Percentiles rank a stretch among this genome's conserved stretches.
These are phyloP conservation scores for Lasioglossum pauxillum DNA, from an alignment of 2,888 invertebrate species.

Conservation along the genomic window DNA sequence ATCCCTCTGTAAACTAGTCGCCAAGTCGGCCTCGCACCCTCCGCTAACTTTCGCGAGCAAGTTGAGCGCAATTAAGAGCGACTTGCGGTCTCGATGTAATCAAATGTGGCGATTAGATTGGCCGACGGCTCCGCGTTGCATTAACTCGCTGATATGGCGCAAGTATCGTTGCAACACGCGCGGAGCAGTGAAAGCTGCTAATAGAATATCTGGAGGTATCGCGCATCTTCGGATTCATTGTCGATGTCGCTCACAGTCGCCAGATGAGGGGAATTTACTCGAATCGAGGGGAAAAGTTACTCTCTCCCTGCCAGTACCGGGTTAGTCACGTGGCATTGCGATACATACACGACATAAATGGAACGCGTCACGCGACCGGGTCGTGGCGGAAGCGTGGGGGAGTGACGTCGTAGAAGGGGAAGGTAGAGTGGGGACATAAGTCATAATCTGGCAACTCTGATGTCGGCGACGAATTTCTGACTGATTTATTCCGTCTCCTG, in stretches of 20 bases:
- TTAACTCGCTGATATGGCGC: constrained; percentile 32
- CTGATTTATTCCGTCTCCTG: not conserved
- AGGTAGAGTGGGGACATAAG: too few species aligned
- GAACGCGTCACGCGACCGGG: too few species aligned
- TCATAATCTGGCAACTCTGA: too few species aligned
- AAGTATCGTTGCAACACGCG: constrained; percentile 34
- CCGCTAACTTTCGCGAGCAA: constrained; percentile 30
- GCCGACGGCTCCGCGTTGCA: constrained; percentile 39
- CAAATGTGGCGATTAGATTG: constrained; percentile 52
- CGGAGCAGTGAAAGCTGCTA: constrained; percentile 29
- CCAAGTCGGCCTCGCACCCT: constrained; percentile 10
- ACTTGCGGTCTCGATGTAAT: constrained; percentile 45
- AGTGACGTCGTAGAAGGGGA: too few species aligned
- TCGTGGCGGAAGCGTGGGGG: too few species aligned
- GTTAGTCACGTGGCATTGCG: too few species aligned
- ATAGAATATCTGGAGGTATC: constrained; percentile 31
- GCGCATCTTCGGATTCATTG: constrained; percentile 12
- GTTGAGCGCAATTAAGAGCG: constrained; percentile 47
- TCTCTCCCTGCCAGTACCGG: too few species aligned
- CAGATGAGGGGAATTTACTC: too few species aligned
- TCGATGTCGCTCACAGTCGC: not conserved
- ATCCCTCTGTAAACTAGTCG: constrained; percentile 6
- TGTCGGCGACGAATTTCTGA: not conserved
- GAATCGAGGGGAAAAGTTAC: too few species aligned
- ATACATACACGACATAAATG: too few species aligned